These are phyloP conservation scores for Lophius americanus DNA, from an alignment of 2,797 vertebrate genomes.

Conservation along the genomic window DNA sequence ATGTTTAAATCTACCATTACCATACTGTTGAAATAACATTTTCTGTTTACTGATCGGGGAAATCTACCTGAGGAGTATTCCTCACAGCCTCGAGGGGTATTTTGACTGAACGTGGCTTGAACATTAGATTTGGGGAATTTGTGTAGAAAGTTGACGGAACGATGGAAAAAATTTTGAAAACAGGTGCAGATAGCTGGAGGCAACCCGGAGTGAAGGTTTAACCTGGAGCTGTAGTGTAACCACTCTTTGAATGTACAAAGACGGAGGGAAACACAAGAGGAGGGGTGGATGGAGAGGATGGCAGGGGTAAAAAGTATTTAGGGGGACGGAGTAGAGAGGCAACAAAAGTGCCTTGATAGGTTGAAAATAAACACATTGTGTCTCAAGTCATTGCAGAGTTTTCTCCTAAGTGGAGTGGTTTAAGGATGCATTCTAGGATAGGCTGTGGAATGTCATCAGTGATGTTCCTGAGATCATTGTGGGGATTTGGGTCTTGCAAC, in stretches of 20 bases:
- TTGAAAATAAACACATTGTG: too few relatives aligned
- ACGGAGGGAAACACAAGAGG: too few relatives aligned
- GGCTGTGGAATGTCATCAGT: too few relatives aligned
- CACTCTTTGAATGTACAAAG: background rate
- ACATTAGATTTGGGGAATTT: background rate
- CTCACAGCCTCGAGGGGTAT: background rate
- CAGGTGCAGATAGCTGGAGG: background rate
- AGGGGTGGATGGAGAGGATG: background rate
- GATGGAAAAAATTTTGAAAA: background rate
- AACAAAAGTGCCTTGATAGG: too few relatives aligned
- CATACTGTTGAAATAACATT: background rate
- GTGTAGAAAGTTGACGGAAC: slow-evolving; percentile 4
- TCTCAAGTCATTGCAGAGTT: too few relatives aligned
- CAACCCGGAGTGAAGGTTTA: background rate
- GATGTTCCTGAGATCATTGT: too few relatives aligned
- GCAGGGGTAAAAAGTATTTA: background rate
- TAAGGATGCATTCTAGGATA: too few relatives aligned
- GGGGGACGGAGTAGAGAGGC: too few relatives aligned
- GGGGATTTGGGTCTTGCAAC: too few relatives aligned
- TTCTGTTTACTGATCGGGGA: background rate
- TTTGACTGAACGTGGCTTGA: slow-evolving; percentile 1
- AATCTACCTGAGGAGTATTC: background rate
- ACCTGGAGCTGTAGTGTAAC: background rate
- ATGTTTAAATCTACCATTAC: background rate
- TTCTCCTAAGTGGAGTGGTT: too few relatives aligned